phyloP scores from a whole-genome alignment of 2,113 vertebrate species.

The Solenodon paradoxus region DNA sequence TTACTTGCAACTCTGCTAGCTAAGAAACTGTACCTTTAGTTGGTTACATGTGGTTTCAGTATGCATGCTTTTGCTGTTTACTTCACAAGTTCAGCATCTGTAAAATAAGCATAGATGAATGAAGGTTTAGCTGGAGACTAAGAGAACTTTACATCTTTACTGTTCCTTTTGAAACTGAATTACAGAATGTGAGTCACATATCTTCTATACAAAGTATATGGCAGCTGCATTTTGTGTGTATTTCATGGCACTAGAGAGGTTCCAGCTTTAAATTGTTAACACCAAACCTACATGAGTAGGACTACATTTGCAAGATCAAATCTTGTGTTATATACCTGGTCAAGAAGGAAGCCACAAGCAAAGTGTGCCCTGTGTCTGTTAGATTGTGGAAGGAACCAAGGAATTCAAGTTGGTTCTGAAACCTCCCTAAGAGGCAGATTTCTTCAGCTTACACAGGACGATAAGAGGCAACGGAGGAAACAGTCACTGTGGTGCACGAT shows the following conservation, averaged over 20 bases:
- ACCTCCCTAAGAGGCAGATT: not conserved
- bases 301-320: not conserved
- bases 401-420: not conserved
- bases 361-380: not conserved
- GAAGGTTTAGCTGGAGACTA: not conserved
- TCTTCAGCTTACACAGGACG: not conserved
- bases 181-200: too few relatives aligned
- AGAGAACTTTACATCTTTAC: not conserved
- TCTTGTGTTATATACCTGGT: not conserved
- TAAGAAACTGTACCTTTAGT: not conserved
- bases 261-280: not conserved
- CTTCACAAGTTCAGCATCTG: not conserved
- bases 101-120: not conserved
- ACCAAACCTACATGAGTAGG: not conserved
- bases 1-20: not conserved
- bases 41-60: not conserved
- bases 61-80: not conserved
- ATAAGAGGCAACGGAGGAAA: not conserved
- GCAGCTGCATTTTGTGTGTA: not conserved
- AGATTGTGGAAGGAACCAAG: not conserved
- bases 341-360: not conserved
- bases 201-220: too few relatives aligned
- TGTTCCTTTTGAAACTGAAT: not conserved
- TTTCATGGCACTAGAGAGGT: not conserved
- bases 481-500: not conserved